phyloP scores from a whole-genome alignment of 2,888 invertebrate species.

The Meliscaeva auricollis region DNA sequence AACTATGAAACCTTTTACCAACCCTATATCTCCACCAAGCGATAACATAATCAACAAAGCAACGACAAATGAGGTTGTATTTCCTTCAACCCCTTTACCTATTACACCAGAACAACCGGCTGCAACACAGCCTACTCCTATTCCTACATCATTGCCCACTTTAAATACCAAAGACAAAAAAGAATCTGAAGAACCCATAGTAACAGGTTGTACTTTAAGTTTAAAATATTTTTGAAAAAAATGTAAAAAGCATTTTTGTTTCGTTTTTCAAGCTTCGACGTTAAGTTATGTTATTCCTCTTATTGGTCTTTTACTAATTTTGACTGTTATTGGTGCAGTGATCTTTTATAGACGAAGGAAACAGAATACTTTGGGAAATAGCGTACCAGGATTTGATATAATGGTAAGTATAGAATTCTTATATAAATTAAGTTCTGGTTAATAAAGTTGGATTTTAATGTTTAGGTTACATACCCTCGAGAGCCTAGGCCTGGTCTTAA shows the following conservation, averaged over 20 bases:
- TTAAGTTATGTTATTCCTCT: constrained; percentile 53
- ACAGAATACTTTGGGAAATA: constrained; percentile 20
- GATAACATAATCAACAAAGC: constrained; percentile 38
- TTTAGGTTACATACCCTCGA: constrained; percentile 50
- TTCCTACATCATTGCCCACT: background rate
- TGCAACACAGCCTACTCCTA: background rate
- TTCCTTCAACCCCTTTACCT: background rate
- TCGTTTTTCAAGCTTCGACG: constrained; percentile 35
- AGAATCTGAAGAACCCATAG: constrained; percentile 29
- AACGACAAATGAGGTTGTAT: constrained; percentile 2
- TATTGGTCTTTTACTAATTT: constrained; percentile 39
- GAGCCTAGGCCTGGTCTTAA: constrained; percentile 65
- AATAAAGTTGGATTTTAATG: constrained; percentile 5
- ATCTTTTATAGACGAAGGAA: constrained; percentile 58
- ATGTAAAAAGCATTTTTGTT: background rate
- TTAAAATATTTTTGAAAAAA: background rate
- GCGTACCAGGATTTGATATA: constrained; percentile 60
- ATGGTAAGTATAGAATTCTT: constrained; percentile 30
- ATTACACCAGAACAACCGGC: background rate
- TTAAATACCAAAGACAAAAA: constrained; percentile 39
- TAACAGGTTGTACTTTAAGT: constrained; percentile 36
- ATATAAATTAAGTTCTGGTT: background rate
- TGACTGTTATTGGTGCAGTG: constrained; percentile 43
- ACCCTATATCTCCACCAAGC: constrained; percentile 17
- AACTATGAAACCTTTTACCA: constrained; percentile 15